Base-by-base conservation (phyloP, 2,888 invertebrate genomes). In the Microchrysa polita region DNA sequence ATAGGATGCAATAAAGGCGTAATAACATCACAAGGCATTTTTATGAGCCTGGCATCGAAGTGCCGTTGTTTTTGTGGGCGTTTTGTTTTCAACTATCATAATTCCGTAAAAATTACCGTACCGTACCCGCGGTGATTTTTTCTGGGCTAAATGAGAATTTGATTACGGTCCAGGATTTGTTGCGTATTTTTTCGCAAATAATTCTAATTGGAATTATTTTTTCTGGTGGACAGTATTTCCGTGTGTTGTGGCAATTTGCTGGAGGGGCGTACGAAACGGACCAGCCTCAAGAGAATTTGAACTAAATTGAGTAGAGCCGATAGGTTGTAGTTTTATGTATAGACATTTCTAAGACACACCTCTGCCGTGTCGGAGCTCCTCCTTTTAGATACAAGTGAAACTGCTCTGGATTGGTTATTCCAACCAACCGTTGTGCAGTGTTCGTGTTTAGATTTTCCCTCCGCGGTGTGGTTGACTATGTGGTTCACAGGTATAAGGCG, bases 361-460 rank as follows among this genome's bases (percentile, higher is more conserved):
- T 69, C 42, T 40, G 12, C 12, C 20, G 55, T 9, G 27, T 34
- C n/a, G 18, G 55, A 44, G 65, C 73, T 73, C 73, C 73, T 44
- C 73, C 73, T 73, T 18, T 72, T 23, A n/a, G 40, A 40, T 23
- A 40, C 67, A 55, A 55, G 65, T 73, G 55, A 65, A 61, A 65
- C 55, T 73, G 65, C 40, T 65, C 65, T 73, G 73, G 73, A 73
- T 73, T 73, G 73, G 73, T 65, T 65, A 63, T 55, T 65, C 55
- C n/a, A 10, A 12, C n/a, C 40, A 57, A 12, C 69, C 55, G 57
- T 65, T n/a, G 65, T 18, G 53, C n/a, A 52, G n/a, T n/a, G n/a
- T n/a, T n/a, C n/a, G n/a, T 44, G 59, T 16, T 59, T 59, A 72
- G 23, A 72, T 72, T 16, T 69, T 55, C 60, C 72, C 72, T 60